Evolutionary conservation across 2,113 vertebrate species (phyloP), one percentile per base, ranked within the genome.

Genomic region (Triplophysa rosa): DNA sequence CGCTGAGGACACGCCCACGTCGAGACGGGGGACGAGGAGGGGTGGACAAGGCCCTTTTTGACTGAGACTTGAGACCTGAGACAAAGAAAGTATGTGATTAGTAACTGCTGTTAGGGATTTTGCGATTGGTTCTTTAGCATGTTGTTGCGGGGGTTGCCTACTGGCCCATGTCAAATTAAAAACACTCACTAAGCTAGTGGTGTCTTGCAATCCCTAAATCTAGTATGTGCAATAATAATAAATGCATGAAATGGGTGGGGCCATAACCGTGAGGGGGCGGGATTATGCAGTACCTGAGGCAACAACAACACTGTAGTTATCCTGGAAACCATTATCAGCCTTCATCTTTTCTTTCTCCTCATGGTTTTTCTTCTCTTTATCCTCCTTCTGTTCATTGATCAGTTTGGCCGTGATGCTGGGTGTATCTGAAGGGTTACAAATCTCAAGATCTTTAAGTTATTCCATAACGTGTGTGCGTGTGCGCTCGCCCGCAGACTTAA

Each of bases 321-420:
- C 98, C 90, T 99, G 97, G 91, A 98, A 98, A 80, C 98, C 97
- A 74, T 94, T 98, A 90, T 99, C 98, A 11, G 96, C 93, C 88
- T 99, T 99, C 91, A 98, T 96, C 90, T 99, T 99, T 90, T 99
- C 98, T 87, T 98, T 99, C 86, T 99, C 97, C 91, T 99, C 97
- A 26, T 98, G 97, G 86, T 98, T 99, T 91, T 97, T 99, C 91
- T 99, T 99, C 90, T 99, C 98, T 88, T 99, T 99, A 88, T 99
- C 97, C 88, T 99, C 98, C 83, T 99, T 99, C 87, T 98, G 97
- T 85, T 99, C 98, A 80, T 93, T 99, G 87, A 99, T 98, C 87
- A 99, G 90, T 87, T 99, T 99, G 85, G 98, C 98, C 77, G 98
- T 99, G 77, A 99, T 99, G 89, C 98, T 98, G 21, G 98, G 98